Base-by-base conservation (phyloP, 2,888 invertebrate genomes). In the Euproctis similis region DNA sequence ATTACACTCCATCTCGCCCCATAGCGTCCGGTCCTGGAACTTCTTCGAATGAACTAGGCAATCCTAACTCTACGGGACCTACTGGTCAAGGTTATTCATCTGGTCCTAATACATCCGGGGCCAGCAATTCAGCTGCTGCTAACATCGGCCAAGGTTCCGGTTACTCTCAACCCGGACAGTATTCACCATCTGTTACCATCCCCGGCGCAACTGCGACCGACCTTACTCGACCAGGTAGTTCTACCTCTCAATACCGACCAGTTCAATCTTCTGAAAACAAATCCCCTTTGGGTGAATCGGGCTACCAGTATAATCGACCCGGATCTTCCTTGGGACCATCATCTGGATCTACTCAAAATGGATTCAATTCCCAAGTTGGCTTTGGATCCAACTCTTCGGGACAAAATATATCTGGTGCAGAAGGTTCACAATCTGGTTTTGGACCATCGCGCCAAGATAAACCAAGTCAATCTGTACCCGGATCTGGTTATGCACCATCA, bases 271-370 rank as follows among this genome's bases (percentile, higher is more conserved):
- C 39, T 6, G 38, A 42, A 14, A 6, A 32, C 6, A 31, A 34
- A 24, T 24, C 48, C 12, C 31, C 45, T 8, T 54, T 50, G 46
- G 12, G 48, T 11, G 39, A 36, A 8, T 49, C 59, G 8, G 47
- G 42, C 53, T 63, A 66, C 30, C 55, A 64, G 28, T 67, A 64
- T 36, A 58, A 56, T 36, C 49, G 51, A 1, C 61, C 64, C 8
- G 42, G 24, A 12, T 28, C 40, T 2, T 24, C 24, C 3, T 12
- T 21, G n/a, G 19, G 10, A 12, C 9, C 28, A 14, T 8, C 18
- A 10, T 22, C 26, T n/a, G 22, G 22, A 18, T 8, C 23, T 13
- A 2, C 9, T 17, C 28, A 28, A 12, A 6, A 7, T 16, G 9
- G 16, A 17, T 28, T 28, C 7, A 17, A 22, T 4, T 13, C 28